Base-by-base conservation (phyloP, 2,797 vertebrate genomes). In the Karalla daura region DNA sequence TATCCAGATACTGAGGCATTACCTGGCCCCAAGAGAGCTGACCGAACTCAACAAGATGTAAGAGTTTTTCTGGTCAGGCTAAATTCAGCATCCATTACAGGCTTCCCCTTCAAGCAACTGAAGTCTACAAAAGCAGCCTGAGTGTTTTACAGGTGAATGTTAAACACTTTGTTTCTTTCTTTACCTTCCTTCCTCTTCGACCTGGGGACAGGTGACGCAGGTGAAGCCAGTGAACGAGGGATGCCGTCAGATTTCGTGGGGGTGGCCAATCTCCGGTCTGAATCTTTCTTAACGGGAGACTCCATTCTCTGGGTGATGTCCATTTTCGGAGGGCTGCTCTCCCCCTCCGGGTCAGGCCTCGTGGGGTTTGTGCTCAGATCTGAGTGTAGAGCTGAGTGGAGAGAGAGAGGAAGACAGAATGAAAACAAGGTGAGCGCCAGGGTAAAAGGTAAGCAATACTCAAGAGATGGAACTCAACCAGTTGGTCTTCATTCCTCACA, bases 181-280 rank as follows among this genome's bases (percentile, higher is more conserved):
- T 78, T 90, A 93, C 90, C 90, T 55, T 70, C 68, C 60, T 70
- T 70, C 90, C 81, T 90, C 81, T 91, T 93, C 3, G 78, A 77
- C 45, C 75, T 85, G 5, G 72, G 62, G 2, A 40, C 43, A 11
- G 87, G 88, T n/a, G 91, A 88, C 11, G 72, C 77, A 0, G 91
- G 88, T 10, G 91, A 89, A 4, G 49, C 68, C 2, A 84, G 90
- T 3, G 89, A 89, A 55, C 74, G 78, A 14, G 81, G 24, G 56
- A 85, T 69, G 39, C 65, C 2, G 11, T 93, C 90, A 8, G 88
- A 43, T 81, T 90, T 92, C 0, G 80, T 76, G 10, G 84, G 89
- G 8, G 87, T 81, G 1, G 43, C 54, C 30, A 76, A 37, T 44
- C 59, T 82, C 24, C 24, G 72, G 10, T 88, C 81, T 0, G 47